Base-by-base conservation (phyloP, 2,797 vertebrate species). In the Tolypeutes matacus region DNA sequence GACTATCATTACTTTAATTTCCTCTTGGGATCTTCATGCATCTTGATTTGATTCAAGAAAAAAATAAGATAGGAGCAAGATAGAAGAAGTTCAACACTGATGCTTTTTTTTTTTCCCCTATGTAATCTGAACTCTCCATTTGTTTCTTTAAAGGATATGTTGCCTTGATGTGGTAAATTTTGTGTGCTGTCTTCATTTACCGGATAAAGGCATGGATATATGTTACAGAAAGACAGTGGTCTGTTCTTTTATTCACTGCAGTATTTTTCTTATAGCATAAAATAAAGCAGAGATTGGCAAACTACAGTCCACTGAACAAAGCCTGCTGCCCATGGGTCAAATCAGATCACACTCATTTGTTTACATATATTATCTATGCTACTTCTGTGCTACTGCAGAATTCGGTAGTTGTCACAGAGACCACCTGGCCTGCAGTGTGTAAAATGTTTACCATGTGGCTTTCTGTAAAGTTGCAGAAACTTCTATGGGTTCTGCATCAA, bases 111-210 rank as follows among this genome's bases (percentile, higher is more conserved):
- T 6, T 62, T 80, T 73, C 78, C 29, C 4, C 18, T 82, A 20
- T 8, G 7, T 80, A 58, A 70, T 75, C 2, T 46, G 75, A 73
- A 88, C 39, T 80, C 20, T 75, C n/a, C 3, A n/a, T 56, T 80
- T 86, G 12, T 82, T 87, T 83, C 13, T 49, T 34, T 69, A 83
- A 92, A 92, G 65, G 3, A 2, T 62, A 4, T 69, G 2, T 86
- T 76, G 8, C 42, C 69, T 87, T 34, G 9, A 27, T 67, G 23
- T 14, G 75, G 36, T 94, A 25, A 69, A 77, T 94, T 91, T 65
- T 95, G 27, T 92, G 46, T 92, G 51, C 42, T 77, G 46, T 67
- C n/a, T 95, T 94, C 12, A n/a, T 83, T 75, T 76, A 60, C 46
- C 93, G 51, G 27, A 31, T 84, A 78, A 69, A 84, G 46, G 29